Evolutionary conservation across 2,797 vertebrate genomes (phyloP), one percentile per base, ranked within the genome.

Genomic region (Anolis apletophallus): DNA sequence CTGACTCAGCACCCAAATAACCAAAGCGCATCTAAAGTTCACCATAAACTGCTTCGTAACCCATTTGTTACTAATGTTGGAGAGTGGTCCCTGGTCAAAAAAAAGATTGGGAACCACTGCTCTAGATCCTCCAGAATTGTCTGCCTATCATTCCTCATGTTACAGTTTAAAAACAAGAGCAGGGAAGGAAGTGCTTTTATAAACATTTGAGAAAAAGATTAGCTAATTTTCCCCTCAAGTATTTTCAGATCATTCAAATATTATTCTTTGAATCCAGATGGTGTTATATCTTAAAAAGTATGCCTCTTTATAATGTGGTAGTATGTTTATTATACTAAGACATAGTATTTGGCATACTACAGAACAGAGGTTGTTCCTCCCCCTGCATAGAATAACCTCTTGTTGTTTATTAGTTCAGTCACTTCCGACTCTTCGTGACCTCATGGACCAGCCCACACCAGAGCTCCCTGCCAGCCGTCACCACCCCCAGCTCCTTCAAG

Each of bases 181-280:
- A 46, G 10, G 1, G n/a, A 10, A 54, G 46, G 61, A 17, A 12
- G 23, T 46, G 2, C 19, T 59, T 79, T 72, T 80, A 80, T 26
- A 72, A 19, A 46, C n/a, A 23, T 46, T 72, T 85, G 29, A 71
- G 34, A 69, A 55, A 78, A 12, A 85, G 72, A n/a, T 71, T 7
- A 61, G 40, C 67, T 57, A 55, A 23, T 73, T 59, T 76, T 76
- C 46, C 21, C 52, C 57, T 80, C 64, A 73, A 50, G 57, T 52
- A 52, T 80, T 72, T 85, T 61, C 12, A 57, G 32, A 61, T 36
- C 36, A 73, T 80, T 73, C 59, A 72, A 71, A 29, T 67, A 79
- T 16, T 34, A 16, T 55, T 78, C 32, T 85, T 69, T 50, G n/a
- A 69, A 81, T 12, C 16, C 40, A 7, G 46, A 23, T 55, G 68